Conservation (phyloP, 1,140 invertebrate genomes). For the Drosophila guanche region DNA sequence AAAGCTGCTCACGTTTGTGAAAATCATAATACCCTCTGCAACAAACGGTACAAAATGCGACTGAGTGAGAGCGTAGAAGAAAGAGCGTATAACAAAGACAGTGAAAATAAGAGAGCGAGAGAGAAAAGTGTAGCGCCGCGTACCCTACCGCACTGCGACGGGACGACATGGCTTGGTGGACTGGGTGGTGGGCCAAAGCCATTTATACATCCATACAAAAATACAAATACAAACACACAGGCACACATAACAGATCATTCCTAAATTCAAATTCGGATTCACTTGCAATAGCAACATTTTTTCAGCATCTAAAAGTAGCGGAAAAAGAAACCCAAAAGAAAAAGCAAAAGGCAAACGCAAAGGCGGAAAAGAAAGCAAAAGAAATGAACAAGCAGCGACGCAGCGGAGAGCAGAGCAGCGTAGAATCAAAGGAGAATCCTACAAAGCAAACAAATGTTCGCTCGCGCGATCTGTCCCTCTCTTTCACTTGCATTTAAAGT, state of each 20-base stretch:
- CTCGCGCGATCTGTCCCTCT: background rate
- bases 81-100: background rate
- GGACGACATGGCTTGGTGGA: slow-evolving; percentile 19
- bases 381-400: slow-evolving; percentile 25
- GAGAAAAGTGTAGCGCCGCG: slow-evolving; percentile 10
- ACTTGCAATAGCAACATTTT: slow-evolving; percentile 73
- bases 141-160: slow-evolving; percentile 46
- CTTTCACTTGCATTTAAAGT: slow-evolving; percentile 61
- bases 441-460: slow-evolving; percentile 56
- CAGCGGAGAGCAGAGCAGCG: slow-evolving; percentile 11
- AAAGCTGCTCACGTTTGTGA: too few relatives aligned
- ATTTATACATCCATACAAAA: slow-evolving; percentile 2
- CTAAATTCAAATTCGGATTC: slow-evolving; percentile 79
- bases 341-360: slow-evolving; percentile 1
- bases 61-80: too few relatives aligned
- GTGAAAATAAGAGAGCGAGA: background rate
- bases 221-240: slow-evolving; percentile 32
- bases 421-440: slow-evolving; percentile 33
- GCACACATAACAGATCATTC: slow-evolving; percentile 65
- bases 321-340: slow-evolving; percentile 33
- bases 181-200: too few relatives aligned
- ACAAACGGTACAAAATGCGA: too few relatives aligned
- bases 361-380: slow-evolving; percentile 18
- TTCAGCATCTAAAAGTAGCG: slow-evolving; percentile 69
- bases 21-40: too few relatives aligned